Conservation (phyloP, 2,888 invertebrate genomes). For the Tetrapedia diversipes region DNA sequence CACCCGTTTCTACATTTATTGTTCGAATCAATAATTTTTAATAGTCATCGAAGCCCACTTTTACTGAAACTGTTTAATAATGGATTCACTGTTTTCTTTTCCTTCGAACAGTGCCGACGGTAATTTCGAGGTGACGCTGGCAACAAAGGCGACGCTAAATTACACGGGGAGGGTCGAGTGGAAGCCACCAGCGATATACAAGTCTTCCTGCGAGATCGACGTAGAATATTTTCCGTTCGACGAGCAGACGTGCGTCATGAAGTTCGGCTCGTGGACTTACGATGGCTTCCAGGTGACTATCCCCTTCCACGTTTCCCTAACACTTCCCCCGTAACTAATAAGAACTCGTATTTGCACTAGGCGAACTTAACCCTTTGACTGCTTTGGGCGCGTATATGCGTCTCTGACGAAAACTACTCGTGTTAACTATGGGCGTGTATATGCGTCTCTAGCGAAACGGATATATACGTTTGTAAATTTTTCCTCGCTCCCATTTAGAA, state of each 20-base stretch:
- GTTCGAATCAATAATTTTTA: too few species aligned
- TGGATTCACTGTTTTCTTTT: not conserved
- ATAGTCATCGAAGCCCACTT: too few species aligned
- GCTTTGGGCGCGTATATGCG: too few species aligned
- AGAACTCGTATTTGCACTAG: not conserved
- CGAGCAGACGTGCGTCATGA: conserved; percentile 94
- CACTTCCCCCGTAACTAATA: not conserved
- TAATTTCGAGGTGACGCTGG: conserved; percentile 92
- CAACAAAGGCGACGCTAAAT: conserved; percentile 92
- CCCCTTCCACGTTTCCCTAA: not conserved
- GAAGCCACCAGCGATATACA: conserved; percentile 96
- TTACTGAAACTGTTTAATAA: not conserved
- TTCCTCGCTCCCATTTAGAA: too few species aligned
- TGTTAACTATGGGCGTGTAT: too few species aligned
- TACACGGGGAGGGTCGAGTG: conserved; percentile 93
- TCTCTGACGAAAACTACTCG: too few species aligned
- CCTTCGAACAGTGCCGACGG: conserved; percentile 88
- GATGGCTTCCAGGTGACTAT: conserved; percentile 89
- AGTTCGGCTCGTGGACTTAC: conserved; percentile 93
- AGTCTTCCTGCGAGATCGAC: conserved; percentile 94
- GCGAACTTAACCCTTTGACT: too few species aligned
- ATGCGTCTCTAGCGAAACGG: too few species aligned
- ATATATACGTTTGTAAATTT: too few species aligned
- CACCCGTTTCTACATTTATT: too few species aligned
- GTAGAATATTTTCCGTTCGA: conserved; percentile 94